Base-by-base conservation (phyloP, 2,113 vertebrate genomes). In the Podarcis cretensis region DNA sequence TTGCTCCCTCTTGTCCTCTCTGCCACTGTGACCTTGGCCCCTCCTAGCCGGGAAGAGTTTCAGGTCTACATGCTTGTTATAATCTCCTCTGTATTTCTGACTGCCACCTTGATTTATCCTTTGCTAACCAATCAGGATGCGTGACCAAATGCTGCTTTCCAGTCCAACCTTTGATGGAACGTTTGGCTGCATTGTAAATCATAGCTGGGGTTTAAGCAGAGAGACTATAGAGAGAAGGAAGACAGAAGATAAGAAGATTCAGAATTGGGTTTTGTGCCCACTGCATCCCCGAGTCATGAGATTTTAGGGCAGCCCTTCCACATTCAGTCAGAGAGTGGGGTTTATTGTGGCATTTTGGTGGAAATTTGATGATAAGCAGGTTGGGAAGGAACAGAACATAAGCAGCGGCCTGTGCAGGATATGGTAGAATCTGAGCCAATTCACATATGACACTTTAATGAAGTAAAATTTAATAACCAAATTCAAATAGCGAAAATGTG, bases 31-130 rank as follows among this genome's bases (percentile, higher is more conserved):
- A 48, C 86, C 43, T 35, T 48, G 16, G 30, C 20, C 23, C 5
- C 82, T 93, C 80, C 85, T 78, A 90, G 35, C 10, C 76, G 73
- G 84, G 87, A 91, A 92, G 85, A 76, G 3, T 35, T 89, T 92
- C 73, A 54, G 73, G 85, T 94, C 95, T 94, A 91, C 78, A 54
- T 75, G 91, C 92, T 21, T 94, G 63, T 87, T 92, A 94, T 94
- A 89, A 95, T 96, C 85, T 94, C 79, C 43, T 5, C 92, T 93
- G 90, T 92, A 65, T 94, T 94, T 95, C 90, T 96, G 71, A 90
- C 89, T 95, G 93, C 86, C 89, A 6, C 6, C 65, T 66, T 96
- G 94, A 96, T 90, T 94, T 95, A 97, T 94, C 69, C 59, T 89
- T 89, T 84, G 75, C 88, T 95, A 94, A 93, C 89, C 94, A 95